A percentile compares a stretch with the other conserved stretches of the same genome.
Conservation (phyloP, 2,797 vertebrate species). For the Urosaurus nigricauda region DNA sequence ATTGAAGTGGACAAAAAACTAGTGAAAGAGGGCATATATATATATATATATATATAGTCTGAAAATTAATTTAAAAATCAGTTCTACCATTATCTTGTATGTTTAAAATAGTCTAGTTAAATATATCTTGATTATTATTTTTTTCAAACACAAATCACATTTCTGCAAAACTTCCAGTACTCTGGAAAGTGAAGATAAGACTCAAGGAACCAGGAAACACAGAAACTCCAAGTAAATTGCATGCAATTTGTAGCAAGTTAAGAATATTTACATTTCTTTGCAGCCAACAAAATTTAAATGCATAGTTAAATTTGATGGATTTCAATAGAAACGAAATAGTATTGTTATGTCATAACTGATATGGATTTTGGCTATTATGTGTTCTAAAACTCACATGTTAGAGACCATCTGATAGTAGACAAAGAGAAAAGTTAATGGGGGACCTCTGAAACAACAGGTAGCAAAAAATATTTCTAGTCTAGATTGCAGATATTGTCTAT, state of each 20-base stretch:
- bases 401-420: constrained; percentile 2
- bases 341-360: neutral
- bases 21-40: neutral
- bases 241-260: constrained; percentile 22
- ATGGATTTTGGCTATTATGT: neutral
- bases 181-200: neutral
- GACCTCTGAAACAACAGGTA: neutral
- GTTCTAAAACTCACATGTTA: neutral
- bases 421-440: neutral
- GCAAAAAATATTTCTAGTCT: neutral
- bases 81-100: neutral
- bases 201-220: neutral
- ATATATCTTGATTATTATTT: neutral
- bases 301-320: constrained; percentile 7
- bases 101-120: neutral
- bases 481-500: neutral
- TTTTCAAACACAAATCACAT: neutral
- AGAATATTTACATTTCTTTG: neutral
- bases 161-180: neutral
- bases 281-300: constrained; percentile 9
- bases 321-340: neutral
- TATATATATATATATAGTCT: too few species aligned
- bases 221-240: neutral
- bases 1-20: neutral
- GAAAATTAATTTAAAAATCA: neutral